These are phyloP conservation scores for Cerastoderma edule DNA, from an alignment of 2,888 invertebrate genomes.

Conservation along the genomic window DNA sequence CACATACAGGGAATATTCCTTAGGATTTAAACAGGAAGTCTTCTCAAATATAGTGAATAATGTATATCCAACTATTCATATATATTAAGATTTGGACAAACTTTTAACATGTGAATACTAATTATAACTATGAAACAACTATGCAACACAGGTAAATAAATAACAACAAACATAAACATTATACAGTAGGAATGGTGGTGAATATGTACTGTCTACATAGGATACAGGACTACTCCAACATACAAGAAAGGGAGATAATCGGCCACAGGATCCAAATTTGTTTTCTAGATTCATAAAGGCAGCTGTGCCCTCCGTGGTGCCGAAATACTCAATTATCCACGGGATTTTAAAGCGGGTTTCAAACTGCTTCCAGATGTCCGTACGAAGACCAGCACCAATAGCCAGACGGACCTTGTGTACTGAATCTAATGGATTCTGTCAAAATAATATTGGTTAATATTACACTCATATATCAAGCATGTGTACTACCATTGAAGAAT, in stretches of 20 bases:
- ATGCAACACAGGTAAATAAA: slow-evolving; percentile 7
- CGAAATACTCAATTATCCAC: slow-evolving; percentile 95
- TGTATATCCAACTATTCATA: no score
- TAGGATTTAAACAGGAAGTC: no score
- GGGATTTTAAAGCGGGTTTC: slow-evolving; percentile 92
- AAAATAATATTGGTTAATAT: slow-evolving; percentile 2
- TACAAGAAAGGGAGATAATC: slow-evolving; percentile 54
- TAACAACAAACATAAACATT: no score
- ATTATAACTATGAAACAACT: no score
- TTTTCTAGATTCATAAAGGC: slow-evolving; percentile 97
- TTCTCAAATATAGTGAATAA: no score
- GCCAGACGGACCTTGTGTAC: slow-evolving; percentile 87
- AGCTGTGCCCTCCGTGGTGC: slow-evolving; percentile 98
- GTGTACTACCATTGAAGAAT: no score
- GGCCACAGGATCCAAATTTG: slow-evolving; percentile 82
- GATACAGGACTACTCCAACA: slow-evolving; percentile 10
- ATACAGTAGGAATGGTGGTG: no score
- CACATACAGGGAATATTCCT: no score
- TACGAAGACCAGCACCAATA: slow-evolving; percentile 96
- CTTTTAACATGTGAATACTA: no score
- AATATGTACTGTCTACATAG: no score
- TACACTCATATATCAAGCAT: neutral
- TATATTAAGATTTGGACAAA: no score
- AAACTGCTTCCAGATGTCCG: slow-evolving; percentile 96
- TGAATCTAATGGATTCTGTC: slow-evolving; percentile 78